Percentiles rank a stretch among this genome's conserved stretches.
Conservation (phyloP, 2,888 invertebrate species). For the Synergus laeviventris region DNA sequence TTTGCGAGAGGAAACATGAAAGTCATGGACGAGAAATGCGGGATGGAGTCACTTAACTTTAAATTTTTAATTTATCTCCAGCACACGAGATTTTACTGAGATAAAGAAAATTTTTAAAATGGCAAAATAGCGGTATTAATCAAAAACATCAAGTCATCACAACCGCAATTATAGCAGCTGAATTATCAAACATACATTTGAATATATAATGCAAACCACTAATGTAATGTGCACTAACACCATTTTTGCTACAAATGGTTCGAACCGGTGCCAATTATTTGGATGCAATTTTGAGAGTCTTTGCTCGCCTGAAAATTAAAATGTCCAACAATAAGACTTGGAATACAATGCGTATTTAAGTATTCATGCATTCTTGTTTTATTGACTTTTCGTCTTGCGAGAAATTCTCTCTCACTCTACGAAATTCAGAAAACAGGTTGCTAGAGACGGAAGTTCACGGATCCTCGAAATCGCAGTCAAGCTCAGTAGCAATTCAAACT, state of each 20-base stretch:
- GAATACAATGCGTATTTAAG: not conserved
- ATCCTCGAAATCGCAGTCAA: constrained; percentile 59
- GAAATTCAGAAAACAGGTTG: constrained; percentile 55
- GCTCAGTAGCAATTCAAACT: constrained; percentile 62
- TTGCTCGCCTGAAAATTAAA: not conserved
- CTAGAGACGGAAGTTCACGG: constrained; percentile 57
- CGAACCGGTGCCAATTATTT: not conserved
- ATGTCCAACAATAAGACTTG: not conserved
- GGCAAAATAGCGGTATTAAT: not conserved
- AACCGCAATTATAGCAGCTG: not conserved
- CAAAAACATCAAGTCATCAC: not conserved
- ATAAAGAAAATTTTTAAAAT: constrained; percentile 41
- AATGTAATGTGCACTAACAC: not conserved
- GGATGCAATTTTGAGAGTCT: not conserved
- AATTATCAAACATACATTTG: not conserved
- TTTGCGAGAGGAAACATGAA: constrained; percentile 41
- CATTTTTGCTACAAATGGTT: not conserved
- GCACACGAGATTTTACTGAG: constrained; percentile 59
- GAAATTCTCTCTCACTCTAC: constrained; percentile 34
- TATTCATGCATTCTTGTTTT: constrained; percentile 23
- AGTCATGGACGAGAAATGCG: constrained; percentile 55
- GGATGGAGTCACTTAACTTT: constrained; percentile 64
- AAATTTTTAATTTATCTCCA: constrained; percentile 67
- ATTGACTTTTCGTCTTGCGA: constrained; percentile 36
- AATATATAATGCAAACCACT: not conserved